phyloP scores from a whole-genome alignment of 2,888 invertebrate genomes.

The Drosophila anceps region DNA sequence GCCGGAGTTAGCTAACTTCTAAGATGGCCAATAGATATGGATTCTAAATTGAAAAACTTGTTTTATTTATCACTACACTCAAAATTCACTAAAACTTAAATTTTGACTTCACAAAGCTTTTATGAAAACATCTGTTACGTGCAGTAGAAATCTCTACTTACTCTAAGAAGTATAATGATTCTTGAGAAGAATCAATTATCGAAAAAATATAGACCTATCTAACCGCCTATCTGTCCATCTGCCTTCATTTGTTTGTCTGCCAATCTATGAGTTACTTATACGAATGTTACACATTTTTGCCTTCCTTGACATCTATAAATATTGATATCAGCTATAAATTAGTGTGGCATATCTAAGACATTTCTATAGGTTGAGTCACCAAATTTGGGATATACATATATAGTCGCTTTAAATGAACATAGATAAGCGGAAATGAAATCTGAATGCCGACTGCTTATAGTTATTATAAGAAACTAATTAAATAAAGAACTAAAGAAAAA shows the following conservation, averaged over 20 bases:
- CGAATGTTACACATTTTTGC: neutral
- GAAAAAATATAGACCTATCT: neutral
- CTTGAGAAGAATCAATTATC: too few relatives aligned
- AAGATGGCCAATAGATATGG: too few relatives aligned
- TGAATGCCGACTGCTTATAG: neutral
- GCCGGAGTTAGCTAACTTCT: too few relatives aligned
- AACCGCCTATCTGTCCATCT: neutral
- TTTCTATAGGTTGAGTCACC: constrained; percentile 1
- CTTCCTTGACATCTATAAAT: neutral
- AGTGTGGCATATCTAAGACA: neutral
- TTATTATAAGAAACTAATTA: neutral
- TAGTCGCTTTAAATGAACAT: neutral
- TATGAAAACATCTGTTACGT: neutral
- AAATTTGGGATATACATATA: neutral
- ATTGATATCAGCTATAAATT: neutral
- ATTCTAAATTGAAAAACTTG: too few relatives aligned
- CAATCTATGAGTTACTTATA: neutral
- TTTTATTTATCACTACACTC: too few relatives aligned
- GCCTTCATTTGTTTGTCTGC: neutral
- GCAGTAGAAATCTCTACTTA: too few relatives aligned
- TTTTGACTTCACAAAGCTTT: neutral
- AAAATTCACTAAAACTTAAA: too few relatives aligned
- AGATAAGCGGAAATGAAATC: neutral
- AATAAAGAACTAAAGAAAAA: neutral
- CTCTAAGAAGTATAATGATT: neutral